phyloP scores from a whole-genome alignment of 1,140 invertebrate species.

The Rhynchophorus ferrugineus region DNA sequence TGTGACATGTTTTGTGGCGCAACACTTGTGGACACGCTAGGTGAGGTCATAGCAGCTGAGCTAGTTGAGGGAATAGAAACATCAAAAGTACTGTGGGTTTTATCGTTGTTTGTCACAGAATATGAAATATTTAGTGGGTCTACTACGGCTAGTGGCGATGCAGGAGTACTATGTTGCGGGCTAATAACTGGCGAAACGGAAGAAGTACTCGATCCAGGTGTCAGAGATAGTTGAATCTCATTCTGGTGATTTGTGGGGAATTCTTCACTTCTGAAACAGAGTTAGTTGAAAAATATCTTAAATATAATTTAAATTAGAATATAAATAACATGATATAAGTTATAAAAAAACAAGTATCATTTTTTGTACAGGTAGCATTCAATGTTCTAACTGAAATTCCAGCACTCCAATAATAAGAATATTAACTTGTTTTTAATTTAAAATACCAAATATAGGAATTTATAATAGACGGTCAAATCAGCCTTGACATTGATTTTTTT shows the following conservation, averaged over 20 bases:
- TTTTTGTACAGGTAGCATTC: too few species aligned
- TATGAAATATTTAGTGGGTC: conserved; percentile 25
- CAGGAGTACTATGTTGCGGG: conserved; percentile 30
- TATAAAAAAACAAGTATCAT: too few species aligned
- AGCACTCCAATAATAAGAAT: too few species aligned
- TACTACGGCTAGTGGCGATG: conserved; percentile 23
- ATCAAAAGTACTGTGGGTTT: too few species aligned
- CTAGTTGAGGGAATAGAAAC: too few species aligned
- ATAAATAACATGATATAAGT: not conserved
- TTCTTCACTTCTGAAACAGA: conserved; percentile 14
- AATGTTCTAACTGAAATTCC: too few species aligned
- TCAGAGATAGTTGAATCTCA: conserved; percentile 27
- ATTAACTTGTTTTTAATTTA: too few species aligned
- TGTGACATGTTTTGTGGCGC: not conserved
- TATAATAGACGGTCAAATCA: too few species aligned
- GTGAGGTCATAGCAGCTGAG: conserved; percentile 30
- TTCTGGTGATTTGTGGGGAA: conserved; percentile 2
- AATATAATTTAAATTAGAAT: not conserved
- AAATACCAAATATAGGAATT: too few species aligned
- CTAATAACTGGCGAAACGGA: conserved; percentile 27
- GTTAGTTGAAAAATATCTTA: not conserved
- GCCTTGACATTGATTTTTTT: too few species aligned
- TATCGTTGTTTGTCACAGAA: conserved; percentile 26
- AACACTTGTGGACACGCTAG: not conserved
- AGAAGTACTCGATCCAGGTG: conserved; percentile 33